Evolutionary conservation across 1,140 invertebrate species (phyloP).

Genomic region (Drosophila ficusphila): DNA sequence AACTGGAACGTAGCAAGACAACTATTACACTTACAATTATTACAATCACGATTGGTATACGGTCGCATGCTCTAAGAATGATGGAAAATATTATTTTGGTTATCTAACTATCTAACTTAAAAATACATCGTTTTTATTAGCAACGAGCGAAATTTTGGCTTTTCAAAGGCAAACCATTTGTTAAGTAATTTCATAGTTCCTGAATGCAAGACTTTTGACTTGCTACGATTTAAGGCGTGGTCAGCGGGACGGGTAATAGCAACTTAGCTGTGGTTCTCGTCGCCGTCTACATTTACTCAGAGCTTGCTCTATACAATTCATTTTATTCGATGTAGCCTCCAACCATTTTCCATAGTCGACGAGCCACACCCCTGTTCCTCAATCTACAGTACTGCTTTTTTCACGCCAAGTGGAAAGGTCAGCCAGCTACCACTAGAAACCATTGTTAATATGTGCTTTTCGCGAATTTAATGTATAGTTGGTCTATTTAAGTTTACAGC

Average conservation of each 20-base stretch:
- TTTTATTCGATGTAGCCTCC: neutral
- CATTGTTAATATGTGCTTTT: too few relatives aligned
- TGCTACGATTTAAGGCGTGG: slow-evolving; percentile 30
- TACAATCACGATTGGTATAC: neutral
- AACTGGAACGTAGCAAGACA: neutral
- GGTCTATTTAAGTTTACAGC: too few relatives aligned
- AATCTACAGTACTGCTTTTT: slow-evolving; percentile 31
- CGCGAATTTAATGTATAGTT: too few relatives aligned
- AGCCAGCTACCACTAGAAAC: slow-evolving; percentile 40
- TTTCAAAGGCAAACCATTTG: slow-evolving; percentile 12
- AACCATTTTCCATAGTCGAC: neutral
- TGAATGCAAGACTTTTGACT: neutral
- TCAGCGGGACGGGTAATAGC: slow-evolving; percentile 17
- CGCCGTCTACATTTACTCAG: slow-evolving; percentile 19
- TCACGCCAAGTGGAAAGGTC: slow-evolving; percentile 61
- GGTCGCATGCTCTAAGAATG: neutral
- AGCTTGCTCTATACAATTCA: slow-evolving; percentile 8
- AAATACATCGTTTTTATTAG: too few relatives aligned
- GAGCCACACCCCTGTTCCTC: slow-evolving; percentile 6
- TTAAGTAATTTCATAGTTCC: neutral
- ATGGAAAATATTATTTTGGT: too few relatives aligned
- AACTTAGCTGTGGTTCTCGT: slow-evolving; percentile 30
- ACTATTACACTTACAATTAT: too few relatives aligned
- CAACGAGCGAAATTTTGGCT: too few relatives aligned
- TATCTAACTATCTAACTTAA: too few relatives aligned